Percentiles rank a stretch among this genome's conserved stretches.
Conservation (phyloP, 2,113 vertebrate species). For the Bufo bufo region DNA sequence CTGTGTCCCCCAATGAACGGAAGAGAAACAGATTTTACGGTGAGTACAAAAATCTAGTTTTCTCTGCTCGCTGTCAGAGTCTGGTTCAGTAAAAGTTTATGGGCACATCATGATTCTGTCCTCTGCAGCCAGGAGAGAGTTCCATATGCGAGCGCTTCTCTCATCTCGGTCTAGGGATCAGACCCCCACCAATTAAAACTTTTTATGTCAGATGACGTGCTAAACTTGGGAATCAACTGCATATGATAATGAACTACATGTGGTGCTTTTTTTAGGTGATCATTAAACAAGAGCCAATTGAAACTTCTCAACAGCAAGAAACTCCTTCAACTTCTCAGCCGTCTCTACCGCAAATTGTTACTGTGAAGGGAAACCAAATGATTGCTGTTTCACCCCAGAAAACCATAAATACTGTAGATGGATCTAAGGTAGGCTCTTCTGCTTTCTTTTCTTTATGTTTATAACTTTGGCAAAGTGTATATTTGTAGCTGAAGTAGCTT, state of each 20-base stretch:
- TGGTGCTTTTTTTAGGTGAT: slow-evolving; percentile 79
- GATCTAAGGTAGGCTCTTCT: slow-evolving; percentile 78
- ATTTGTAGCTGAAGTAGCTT: neutral
- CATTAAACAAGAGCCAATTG: slow-evolving; percentile 96
- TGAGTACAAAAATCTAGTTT: no score
- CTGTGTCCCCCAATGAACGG: no score
- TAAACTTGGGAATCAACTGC: neutral
- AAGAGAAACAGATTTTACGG: no score
- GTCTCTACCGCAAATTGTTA: slow-evolving; percentile 89
- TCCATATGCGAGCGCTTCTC: no score
- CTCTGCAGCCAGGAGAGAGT: no score
- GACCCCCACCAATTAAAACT: no score
- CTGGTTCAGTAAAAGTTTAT: no score
- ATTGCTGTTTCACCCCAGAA: slow-evolving; percentile 94
- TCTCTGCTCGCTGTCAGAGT: no score
- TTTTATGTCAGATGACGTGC: neutral
- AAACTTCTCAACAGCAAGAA: slow-evolving; percentile 78
- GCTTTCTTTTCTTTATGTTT: neutral
- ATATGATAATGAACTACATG: neutral
- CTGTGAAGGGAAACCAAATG: slow-evolving; percentile 95
- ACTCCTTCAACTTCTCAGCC: slow-evolving; percentile 79
- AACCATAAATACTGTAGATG: slow-evolving; percentile 75
- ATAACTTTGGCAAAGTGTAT: neutral
- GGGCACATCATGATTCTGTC: no score
- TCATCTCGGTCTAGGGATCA: no score